Conservation (phyloP, 1,140 invertebrate genomes). For the Ridgeia piscesae region DNA sequence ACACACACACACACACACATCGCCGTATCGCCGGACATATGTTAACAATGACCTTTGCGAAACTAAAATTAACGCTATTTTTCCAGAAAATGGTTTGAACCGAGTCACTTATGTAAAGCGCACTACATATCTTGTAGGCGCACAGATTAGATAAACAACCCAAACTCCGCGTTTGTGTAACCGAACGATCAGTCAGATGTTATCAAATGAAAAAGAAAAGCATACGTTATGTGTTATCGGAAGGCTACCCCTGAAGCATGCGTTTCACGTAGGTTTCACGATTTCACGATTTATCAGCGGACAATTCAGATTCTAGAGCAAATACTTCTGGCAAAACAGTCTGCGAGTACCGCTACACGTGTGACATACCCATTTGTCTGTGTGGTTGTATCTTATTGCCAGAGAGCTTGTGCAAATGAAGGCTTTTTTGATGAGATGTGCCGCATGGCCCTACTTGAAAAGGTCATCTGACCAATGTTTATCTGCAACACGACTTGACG, state of each 20-base stretch:
- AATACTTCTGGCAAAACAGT: neutral
- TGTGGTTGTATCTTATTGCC: neutral
- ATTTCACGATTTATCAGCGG: neutral
- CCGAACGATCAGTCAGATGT: neutral
- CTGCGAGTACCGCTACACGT: neutral
- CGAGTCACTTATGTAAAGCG: neutral
- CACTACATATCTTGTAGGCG: neutral
- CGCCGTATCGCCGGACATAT: neutral
- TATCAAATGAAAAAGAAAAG: neutral
- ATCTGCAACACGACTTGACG: neutral
- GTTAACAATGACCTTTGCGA: neutral
- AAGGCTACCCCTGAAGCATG: neutral
- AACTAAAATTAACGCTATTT: neutral
- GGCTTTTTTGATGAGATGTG: neutral
- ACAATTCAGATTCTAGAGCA: neutral
- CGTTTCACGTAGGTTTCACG: neutral
- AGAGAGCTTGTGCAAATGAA: neutral
- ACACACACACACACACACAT: neutral
- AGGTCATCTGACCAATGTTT: neutral
- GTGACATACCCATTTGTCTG: neutral
- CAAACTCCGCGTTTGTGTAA: neutral
- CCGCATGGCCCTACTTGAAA: neutral
- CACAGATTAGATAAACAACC: neutral
- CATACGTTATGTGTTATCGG: neutral
- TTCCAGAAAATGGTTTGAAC: neutral